A percentile compares a stretch with the other conserved stretches of the same genome.
Evolutionary conservation across 2,113 vertebrate species (phyloP).

Genomic region (Aegithalos caudatus): DNA sequence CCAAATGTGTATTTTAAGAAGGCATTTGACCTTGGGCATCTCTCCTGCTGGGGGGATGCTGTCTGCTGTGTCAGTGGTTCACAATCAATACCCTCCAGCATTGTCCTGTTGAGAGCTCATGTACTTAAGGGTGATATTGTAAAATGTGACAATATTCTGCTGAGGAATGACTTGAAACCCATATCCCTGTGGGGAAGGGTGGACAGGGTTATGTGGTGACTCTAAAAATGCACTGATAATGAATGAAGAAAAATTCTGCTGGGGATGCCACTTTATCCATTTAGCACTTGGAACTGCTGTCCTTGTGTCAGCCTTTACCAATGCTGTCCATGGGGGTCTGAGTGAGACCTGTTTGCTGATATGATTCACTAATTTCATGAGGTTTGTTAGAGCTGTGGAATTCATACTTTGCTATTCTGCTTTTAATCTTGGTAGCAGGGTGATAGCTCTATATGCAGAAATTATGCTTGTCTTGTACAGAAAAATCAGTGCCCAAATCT

Average conservation of each 20-base stretch:
- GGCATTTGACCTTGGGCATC: constrained; percentile 39
- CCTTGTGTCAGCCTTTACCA: not conserved
- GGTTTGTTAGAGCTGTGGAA: not conserved
- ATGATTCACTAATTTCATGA: not conserved
- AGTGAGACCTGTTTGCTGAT: not conserved
- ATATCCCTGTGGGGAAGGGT: not conserved
- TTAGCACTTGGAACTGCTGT: not conserved
- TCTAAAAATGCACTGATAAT: not conserved
- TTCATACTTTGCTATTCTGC: not conserved
- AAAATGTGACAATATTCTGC: constrained; percentile 57
- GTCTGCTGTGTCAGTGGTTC: constrained; percentile 49
- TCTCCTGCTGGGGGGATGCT: constrained; percentile 12
- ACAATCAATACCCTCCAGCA: constrained; percentile 37
- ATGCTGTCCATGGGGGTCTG: rapidly evolving
- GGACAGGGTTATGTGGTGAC: not conserved
- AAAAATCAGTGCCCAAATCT: not conserved
- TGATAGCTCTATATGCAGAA: not conserved
- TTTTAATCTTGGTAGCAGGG: not conserved
- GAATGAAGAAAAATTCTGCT: not conserved
- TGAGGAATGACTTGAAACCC: not conserved
- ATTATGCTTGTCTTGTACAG: not conserved
- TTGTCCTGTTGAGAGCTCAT: not conserved
- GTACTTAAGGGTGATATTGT: constrained; percentile 30
- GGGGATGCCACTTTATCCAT: not conserved
- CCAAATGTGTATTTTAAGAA: constrained; percentile 57